Base-by-base conservation (phyloP, 2,113 vertebrate species). In the Prunella himalayana region DNA sequence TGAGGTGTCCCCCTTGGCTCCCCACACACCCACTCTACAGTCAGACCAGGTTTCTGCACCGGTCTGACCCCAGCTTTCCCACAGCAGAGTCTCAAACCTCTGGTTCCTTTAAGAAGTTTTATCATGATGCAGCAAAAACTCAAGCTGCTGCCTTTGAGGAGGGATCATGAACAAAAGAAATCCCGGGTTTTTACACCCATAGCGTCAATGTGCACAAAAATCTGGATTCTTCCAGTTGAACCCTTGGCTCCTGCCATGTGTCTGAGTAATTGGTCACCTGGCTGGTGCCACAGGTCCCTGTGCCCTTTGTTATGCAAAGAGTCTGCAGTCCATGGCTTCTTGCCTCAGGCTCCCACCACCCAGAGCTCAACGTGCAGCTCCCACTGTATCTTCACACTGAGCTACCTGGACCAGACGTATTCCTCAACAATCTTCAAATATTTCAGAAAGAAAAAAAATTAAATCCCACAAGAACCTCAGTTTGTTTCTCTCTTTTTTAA, bases 181-280 rank as follows among this genome's bases (percentile, higher is more conserved):
- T 27, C 7, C 39, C 39, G 6, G 2, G 24, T 0, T 60, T 75
- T 75, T 31, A 30, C n/a, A 75, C 13, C 8, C 1, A 0, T 68
- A 41, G 3, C 0, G 0, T 53, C 0, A 0, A 41, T 47, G 16
- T 22, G 37, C n/a, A 10, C 14, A 35, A 41, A 68, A 75, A 9
- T 75, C 28, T 53, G 53, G 11, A 49, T 68, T n/a, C 16, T 89
- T 89, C 17, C 28, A 41, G 16, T 7, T 75, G n/a, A 47, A 28
- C 41, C 14, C 30, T 47, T 5, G 14, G 9, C 39, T 53, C 20
- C 47, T 75, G 14, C 24, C 24, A 7, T 22, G 19, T n/a, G 20
- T 65, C 39, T 60, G 78, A 68, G 39, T 35, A 54, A 47, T 7
- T n/a, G 25, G n/a, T 25, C 24, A 31, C 39, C 70, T 68, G 24